Percentiles rank a stretch among this genome's conserved stretches.
phyloP scores from a whole-genome alignment of 2,113 vertebrate species.

The Alaudala cheleensis region DNA sequence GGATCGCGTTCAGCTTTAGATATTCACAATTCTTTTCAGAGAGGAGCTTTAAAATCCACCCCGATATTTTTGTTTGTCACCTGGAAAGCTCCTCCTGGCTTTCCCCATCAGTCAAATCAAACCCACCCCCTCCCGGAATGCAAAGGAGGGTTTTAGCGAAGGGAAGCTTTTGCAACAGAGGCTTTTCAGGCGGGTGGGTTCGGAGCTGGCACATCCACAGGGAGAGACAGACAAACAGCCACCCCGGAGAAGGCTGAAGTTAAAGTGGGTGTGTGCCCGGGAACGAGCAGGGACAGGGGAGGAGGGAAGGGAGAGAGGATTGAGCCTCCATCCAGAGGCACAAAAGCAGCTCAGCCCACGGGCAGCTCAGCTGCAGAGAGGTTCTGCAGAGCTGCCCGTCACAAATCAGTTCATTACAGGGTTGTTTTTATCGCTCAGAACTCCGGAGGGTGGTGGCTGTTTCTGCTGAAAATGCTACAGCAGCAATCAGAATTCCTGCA shows the following conservation, averaged over 20 bases:
- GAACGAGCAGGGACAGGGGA: slow-evolving; percentile 13
- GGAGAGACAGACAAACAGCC: not conserved
- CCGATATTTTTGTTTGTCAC: not conserved
- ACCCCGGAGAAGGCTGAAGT: not conserved
- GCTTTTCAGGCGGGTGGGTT: not conserved
- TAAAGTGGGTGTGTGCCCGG: not conserved
- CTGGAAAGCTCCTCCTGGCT: not conserved
- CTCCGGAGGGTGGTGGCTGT: fast-evolving
- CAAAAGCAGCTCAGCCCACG: not conserved
- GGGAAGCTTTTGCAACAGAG: not conserved
- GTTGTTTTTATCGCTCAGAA: not conserved
- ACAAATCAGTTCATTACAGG: not conserved
- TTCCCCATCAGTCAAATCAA: not conserved
- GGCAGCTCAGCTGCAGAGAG: not conserved
- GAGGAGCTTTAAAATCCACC: not conserved
- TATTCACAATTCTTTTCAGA: fast-evolving
- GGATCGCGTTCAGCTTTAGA: fast-evolving
- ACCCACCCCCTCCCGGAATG: not conserved
- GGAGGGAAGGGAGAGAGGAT: not conserved
- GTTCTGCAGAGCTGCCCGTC: not conserved
- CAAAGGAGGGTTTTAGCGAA: not conserved
- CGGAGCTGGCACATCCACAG: not conserved
- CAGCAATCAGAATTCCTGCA: not conserved
- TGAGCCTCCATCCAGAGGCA: not conserved
- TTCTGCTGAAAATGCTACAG: not conserved